Evolutionary conservation across 2,113 vertebrate species (phyloP), one percentile per base, ranked within the genome.

Genomic region (Anarhynchus alexandrinus): DNA sequence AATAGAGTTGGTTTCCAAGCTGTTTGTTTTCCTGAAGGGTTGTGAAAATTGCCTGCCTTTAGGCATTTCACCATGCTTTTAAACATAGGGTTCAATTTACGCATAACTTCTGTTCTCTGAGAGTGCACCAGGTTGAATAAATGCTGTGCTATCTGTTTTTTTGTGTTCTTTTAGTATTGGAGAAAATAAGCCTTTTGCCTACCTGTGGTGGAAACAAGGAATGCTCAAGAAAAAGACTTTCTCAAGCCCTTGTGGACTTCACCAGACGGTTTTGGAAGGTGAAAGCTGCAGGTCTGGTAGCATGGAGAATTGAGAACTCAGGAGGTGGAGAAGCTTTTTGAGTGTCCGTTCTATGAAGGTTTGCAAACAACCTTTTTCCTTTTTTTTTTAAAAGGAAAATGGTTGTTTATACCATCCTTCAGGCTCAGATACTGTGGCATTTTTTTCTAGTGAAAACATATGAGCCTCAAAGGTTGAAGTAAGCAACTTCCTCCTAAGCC

Each of bases 131-230:
- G 62, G 15, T 45, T 88, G 88, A 94, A 42, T 92, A 74, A 92
- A 89, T 85, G 85, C 58, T 43, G 14, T 94, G 9, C 17, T 93
- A 3, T 36, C 43, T 94, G 10, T 62, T 61, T 85, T 84, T 89
- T 47, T 95, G 64, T 83, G 94, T 94, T 91, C 89, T 96, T 95
- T 34, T 55, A 98, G 98, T 98, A 98, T 71, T 98, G 98, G 98
- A 98, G 98, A 97, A 98, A 98, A 97, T 98, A 96, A 98, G 47
- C 32, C 62, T 36, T 30, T 84, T 67, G 34, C 70, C 61, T 82
- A 4, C 49, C 52, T 21, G 13, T 34, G 59, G 14, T 80, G 93
- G 62, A 94, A 94, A n/a, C 29, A 80, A 91, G 30, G 6, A 81
- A 45, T 58, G 34, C 47, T 88, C 65, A 82, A 84, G 66, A 59